Evolutionary conservation across 1,140 invertebrate species (phyloP), one percentile per base, ranked within the genome.

Genomic region (Drosophila pectinifera): DNA sequence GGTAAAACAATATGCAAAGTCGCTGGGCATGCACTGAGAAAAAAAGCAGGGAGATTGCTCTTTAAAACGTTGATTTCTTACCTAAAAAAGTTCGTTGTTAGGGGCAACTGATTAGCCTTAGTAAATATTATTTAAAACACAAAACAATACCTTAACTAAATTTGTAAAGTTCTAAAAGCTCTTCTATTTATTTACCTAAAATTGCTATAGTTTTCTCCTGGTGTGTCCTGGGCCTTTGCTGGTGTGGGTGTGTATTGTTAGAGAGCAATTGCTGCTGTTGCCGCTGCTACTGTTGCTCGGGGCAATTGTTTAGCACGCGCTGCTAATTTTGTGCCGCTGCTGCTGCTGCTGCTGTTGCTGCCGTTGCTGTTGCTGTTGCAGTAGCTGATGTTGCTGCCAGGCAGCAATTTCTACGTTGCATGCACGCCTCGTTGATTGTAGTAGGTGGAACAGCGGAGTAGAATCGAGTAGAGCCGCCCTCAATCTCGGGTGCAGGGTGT

Each of bases 351-450:
- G 73, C 38, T 68, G 67, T 22, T 22, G 38, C 38, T 41, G 62
- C 39, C 51, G 53, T 36, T 67, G 74, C 43, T 22, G 48, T 14
- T 42, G 49, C 54, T 64, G 62, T 22, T 70, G 39, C 49, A 65
- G 51, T 36, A 51, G 73, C 24, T 11, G 49, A 56, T 67, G 78
- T 74, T 57, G 82, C 80, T 65, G 65, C 53, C 65, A 79, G 70
- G 80, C 79, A 80, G 73, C 80, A 88, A 88, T 88, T 88, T 89
- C 73, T 73, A 78, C 82, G 84, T 84, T 84, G 84, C 84, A 88
- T 88, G 84, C 80, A 88, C 85, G 84, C 80, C 84, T 89, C 80
- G 84, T 88, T 89, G 84, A 90, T 89, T 90, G 84, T 90, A 85
- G 85, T 89, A 90, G 85, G 85, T 89, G 81, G 49, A 53, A 53